Evolutionary conservation across 2,888 invertebrate genomes (phyloP).

Genomic region (Gymnoscelis rufifasciata): DNA sequence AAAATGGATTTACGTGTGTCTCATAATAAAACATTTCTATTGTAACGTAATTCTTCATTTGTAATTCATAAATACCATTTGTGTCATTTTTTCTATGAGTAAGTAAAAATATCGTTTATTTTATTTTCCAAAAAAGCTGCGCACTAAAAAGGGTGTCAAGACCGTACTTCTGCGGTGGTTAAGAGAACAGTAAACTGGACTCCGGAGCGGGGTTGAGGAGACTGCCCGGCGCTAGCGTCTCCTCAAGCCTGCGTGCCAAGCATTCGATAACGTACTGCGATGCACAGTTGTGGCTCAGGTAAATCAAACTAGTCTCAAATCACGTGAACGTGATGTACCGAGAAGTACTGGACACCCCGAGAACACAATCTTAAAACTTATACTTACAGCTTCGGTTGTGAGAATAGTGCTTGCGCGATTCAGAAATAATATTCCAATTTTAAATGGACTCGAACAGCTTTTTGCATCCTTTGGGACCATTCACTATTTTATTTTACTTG

Average conservation of each 20-base stretch:
- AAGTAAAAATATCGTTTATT: background rate
- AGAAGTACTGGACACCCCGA: slow-evolving; percentile 62
- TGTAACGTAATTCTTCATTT: no score
- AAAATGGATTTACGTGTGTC: no score
- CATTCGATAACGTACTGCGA: slow-evolving; percentile 35
- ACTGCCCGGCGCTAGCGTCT: slow-evolving; percentile 50
- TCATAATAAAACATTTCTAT: no score
- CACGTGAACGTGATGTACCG: slow-evolving; percentile 51
- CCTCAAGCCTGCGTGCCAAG: slow-evolving; percentile 37
- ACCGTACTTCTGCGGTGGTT: slow-evolving; percentile 56
- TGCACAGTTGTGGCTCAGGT: slow-evolving; percentile 37
- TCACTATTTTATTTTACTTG: no score
- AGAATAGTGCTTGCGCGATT: slow-evolving; percentile 42
- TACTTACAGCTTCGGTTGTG: slow-evolving; percentile 2
- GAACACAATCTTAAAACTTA: background rate
- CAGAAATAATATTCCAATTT: slow-evolving; percentile 18
- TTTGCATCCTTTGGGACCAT: no score
- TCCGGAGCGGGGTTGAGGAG: slow-evolving; percentile 46
- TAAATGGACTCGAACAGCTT: background rate
- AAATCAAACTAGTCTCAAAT: slow-evolving; percentile 33
- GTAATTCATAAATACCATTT: no score
- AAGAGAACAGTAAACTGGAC: slow-evolving; percentile 68
- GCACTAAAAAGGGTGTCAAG: slow-evolving; percentile 46
- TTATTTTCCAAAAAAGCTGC: background rate
- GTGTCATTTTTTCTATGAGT: no score